Evolutionary conservation across 2,797 vertebrate species (phyloP).

Genomic region (Epinephelus awoara): DNA sequence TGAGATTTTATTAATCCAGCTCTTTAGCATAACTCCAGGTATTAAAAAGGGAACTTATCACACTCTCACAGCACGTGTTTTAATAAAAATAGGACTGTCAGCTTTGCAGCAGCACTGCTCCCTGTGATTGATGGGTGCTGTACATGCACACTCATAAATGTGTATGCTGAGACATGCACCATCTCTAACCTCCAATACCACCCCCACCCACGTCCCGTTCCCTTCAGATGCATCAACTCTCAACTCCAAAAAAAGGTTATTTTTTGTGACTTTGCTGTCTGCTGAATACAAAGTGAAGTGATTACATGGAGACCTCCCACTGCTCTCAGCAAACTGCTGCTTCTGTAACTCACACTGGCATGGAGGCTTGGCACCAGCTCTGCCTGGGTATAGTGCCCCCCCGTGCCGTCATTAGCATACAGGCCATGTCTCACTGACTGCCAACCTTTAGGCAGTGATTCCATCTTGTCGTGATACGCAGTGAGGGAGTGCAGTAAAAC

Average conservation of each 20-base stretch:
- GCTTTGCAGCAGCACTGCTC: constrained; percentile 1
- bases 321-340: constrained; percentile 67
- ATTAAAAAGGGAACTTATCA: constrained; percentile 26
- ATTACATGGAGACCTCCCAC: constrained; percentile 75
- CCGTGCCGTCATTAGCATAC: constrained; percentile 79
- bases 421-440: constrained; percentile 77
- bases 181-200: constrained; percentile 22
- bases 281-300: constrained; percentile 76
- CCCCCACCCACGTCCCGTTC: constrained; percentile 19
- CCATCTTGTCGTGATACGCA: constrained; percentile 75
- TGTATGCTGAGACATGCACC: constrained; percentile 14
- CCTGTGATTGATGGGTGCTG: constrained; percentile 39
- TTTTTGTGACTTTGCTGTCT: constrained; percentile 68
- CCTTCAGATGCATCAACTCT: constrained; percentile 46
- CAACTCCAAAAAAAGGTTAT: constrained; percentile 36
- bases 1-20: constrained; percentile 42
- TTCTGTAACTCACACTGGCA: constrained; percentile 67
- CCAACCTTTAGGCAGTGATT: constrained; percentile 81
- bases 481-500: constrained; percentile 77
- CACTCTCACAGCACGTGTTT: constrained; percentile 31
- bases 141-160: constrained; percentile 30
- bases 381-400: constrained; percentile 39
- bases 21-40: constrained; percentile 33
- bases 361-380: constrained; percentile 59
- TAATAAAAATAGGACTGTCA: constrained; percentile 40